Conservation (phyloP, 2,888 invertebrate genomes). For the Hemithea aestivaria region DNA sequence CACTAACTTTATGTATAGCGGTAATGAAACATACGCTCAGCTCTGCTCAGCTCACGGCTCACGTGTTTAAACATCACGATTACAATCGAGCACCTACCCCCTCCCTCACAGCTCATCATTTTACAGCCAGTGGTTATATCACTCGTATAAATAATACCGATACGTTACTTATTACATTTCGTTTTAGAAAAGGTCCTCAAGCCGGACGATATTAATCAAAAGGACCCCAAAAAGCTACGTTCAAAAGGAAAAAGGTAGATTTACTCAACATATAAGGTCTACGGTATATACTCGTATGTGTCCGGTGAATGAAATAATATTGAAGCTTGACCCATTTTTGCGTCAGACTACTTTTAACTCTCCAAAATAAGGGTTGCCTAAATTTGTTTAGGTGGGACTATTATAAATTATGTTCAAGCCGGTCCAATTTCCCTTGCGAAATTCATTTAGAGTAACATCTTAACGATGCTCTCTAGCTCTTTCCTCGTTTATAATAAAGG, state of each 20-base stretch:
- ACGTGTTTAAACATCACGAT: slow-evolving; percentile 31
- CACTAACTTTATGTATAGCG: slow-evolving; percentile 16
- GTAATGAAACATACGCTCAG: slow-evolving; percentile 28
- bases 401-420: slow-evolving; percentile 38
- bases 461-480: slow-evolving; percentile 31
- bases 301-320: slow-evolving; percentile 22
- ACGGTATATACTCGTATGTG: slow-evolving; percentile 10
- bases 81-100: slow-evolving; percentile 24
- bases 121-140: slow-evolving; percentile 3
- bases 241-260: slow-evolving; percentile 23
- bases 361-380: slow-evolving; percentile 34
- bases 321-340: slow-evolving; percentile 27
- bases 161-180: slow-evolving; percentile 9
- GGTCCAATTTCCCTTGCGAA: slow-evolving; percentile 36
- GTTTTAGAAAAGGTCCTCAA: slow-evolving; percentile 15
- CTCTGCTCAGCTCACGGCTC: slow-evolving; percentile 23
- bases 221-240: slow-evolving; percentile 22
- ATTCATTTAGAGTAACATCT: slow-evolving; percentile 37
- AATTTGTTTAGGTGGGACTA: slow-evolving; percentile 35
- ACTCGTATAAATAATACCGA: not conserved
- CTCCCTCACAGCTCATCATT: slow-evolving; percentile 13
- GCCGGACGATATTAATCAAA: slow-evolving; percentile 27
- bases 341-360: slow-evolving; percentile 31
- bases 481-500: slow-evolving; percentile 20
- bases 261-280: slow-evolving; percentile 11